These are phyloP conservation scores for Garra rufa DNA, from an alignment of 2,113 vertebrate species.

Conservation along the genomic window DNA sequence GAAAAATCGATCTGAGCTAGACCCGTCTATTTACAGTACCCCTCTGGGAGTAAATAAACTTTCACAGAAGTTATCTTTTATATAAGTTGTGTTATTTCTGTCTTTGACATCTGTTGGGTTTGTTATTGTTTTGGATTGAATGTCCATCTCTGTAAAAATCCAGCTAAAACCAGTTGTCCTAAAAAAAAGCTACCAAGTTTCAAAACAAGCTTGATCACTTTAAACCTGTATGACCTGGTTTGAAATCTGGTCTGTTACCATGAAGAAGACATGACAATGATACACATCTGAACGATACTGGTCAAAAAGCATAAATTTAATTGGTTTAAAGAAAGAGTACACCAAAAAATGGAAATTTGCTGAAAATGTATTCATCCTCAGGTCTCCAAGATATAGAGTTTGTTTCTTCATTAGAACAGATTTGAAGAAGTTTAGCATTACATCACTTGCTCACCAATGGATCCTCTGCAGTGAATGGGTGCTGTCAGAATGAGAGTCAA, in stretches of 20 bases:
- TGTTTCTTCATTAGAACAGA: no score
- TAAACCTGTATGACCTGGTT: no score
- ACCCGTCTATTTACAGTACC: neutral
- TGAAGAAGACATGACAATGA: no score
- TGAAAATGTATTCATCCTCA: no score
- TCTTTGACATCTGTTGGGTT: neutral
- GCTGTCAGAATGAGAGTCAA: no score
- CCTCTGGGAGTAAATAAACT: neutral
- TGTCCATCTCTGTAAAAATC: neutral
- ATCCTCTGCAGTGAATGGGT: neutral
- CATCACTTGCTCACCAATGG: neutral
- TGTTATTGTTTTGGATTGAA: neutral
- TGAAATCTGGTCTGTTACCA: no score
- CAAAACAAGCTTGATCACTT: no score
- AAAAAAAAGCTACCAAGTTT: neutral
- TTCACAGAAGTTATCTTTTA: neutral
- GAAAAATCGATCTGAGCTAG: neutral
- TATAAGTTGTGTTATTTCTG: neutral
- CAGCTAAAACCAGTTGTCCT: neutral
- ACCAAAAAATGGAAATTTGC: no score
- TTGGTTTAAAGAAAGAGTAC: no score
- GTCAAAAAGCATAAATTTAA: no score
- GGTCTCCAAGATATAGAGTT: neutral
- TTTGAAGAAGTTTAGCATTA: neutral
- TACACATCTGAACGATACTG: no score